These are phyloP conservation scores for Menidia beryllina DNA, from an alignment of 2,113 vertebrate genomes.

Conservation along the genomic window DNA sequence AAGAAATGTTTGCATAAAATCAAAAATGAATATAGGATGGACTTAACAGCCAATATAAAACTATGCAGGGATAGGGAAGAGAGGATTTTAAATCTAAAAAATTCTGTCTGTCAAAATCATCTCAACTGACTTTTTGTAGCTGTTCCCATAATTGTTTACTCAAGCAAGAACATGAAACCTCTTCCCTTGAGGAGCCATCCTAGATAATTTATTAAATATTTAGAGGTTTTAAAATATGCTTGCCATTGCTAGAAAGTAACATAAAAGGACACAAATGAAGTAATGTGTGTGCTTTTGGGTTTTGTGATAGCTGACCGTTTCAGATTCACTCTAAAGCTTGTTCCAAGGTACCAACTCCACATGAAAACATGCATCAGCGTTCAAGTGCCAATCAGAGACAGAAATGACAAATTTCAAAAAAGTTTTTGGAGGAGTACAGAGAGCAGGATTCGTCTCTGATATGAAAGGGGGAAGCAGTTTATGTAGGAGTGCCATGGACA, in stretches of 20 bases:
- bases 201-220: background rate
- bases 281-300: background rate
- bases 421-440: background rate
- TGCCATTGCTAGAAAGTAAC: no score
- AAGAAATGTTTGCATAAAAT: no score
- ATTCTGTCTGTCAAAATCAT: no score
- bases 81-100: background rate
- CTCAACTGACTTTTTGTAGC: background rate
- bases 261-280: no score
- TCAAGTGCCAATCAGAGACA: background rate
- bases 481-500: conserved; percentile 15
- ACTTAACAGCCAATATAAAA: background rate
- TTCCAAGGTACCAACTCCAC: background rate
- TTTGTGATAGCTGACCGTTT: background rate
- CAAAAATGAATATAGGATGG: background rate
- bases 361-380: background rate
- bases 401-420: background rate
- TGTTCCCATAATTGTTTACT: background rate
- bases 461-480: conserved; percentile 1
- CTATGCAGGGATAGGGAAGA: background rate
- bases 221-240: background rate
- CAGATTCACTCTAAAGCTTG: background rate
- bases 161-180: background rate
- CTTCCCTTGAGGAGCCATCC: background rate
- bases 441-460: background rate